Conservation (phyloP, 2,888 invertebrate genomes). For the Phortica magna region DNA sequence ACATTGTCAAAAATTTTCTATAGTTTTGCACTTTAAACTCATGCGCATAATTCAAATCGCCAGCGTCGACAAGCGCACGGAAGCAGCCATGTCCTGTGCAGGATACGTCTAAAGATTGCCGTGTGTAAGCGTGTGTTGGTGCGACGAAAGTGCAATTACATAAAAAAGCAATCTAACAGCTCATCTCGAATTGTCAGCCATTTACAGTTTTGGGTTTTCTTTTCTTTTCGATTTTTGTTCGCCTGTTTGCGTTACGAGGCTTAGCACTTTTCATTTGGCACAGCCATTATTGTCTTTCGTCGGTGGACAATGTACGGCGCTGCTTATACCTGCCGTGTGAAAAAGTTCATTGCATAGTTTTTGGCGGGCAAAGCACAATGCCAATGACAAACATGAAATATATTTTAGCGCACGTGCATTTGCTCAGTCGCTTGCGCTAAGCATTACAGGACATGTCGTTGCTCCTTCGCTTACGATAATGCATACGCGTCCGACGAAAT, state of each 20-base stretch:
- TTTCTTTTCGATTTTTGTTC: not conserved
- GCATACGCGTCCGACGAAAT: conserved; percentile 14
- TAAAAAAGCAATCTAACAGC: conserved; percentile 35
- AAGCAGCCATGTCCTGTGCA: not conserved
- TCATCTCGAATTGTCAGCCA: conserved; percentile 18
- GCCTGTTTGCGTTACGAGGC: not conserved
- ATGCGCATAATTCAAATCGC: conserved; percentile 29
- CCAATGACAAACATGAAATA: conserved; percentile 29
- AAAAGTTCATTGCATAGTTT: not conserved
- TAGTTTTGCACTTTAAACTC: conserved; percentile 27
- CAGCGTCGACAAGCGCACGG: not conserved
- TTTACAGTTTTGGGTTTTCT: conserved; percentile 7
- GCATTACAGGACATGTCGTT: not conserved
- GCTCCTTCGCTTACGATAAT: conserved; percentile 8
- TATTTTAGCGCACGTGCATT: not conserved
- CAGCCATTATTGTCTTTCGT: not conserved
- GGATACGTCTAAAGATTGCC: not conserved
- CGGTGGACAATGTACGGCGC: not conserved
- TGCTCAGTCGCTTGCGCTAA: conserved; percentile 1
- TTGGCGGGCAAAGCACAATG: conserved; percentile 6
- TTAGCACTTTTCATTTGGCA: conserved; percentile 24
- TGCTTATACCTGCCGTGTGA: not conserved
- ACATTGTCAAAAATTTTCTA: conserved; percentile 19
- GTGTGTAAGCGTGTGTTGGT: not conserved
- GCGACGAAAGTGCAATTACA: conserved; percentile 37